phyloP scores from a whole-genome alignment of 2,888 invertebrate species.

The Oithona nana region DNA sequence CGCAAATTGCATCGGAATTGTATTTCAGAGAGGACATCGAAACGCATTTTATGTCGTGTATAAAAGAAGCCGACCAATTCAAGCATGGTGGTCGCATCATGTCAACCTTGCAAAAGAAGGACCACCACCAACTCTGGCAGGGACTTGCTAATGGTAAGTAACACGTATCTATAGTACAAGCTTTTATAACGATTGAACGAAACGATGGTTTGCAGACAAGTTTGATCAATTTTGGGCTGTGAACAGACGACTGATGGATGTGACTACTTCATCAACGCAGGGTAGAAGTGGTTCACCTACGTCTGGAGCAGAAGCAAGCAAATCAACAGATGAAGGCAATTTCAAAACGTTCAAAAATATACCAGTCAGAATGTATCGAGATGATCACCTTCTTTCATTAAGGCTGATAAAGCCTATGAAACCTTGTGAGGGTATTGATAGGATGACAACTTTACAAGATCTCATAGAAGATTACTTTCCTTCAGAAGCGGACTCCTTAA shows the following conservation, averaged over 20 bases:
- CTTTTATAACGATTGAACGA: too few species aligned
- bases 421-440: neutral
- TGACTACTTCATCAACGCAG: slow-evolving; percentile 26
- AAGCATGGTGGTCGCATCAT: slow-evolving; percentile 82
- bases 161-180: neutral
- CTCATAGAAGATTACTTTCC: neutral
- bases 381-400: slow-evolving; percentile 49
- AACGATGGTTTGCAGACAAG: slow-evolving; percentile 52
- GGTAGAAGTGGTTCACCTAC: neutral
- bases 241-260: slow-evolving; percentile 90
- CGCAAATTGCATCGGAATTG: too few species aligned
- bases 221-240: slow-evolving; percentile 99
- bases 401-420: slow-evolving; percentile 39
- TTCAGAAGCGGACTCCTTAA: too few species aligned
- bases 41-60: slow-evolving; percentile 77
- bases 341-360: slow-evolving; percentile 49
- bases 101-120: slow-evolving; percentile 81
- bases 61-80: slow-evolving; percentile 83
- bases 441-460: neutral
- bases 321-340: neutral
- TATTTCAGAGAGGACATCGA: slow-evolving; percentile 64
- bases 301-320: neutral
- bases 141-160: slow-evolving; percentile 32
- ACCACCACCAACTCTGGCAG: slow-evolving; percentile 87
- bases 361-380: slow-evolving; percentile 59